Evolutionary conservation across 2,888 invertebrate species (phyloP).

Genomic region (Idaea straminata): DNA sequence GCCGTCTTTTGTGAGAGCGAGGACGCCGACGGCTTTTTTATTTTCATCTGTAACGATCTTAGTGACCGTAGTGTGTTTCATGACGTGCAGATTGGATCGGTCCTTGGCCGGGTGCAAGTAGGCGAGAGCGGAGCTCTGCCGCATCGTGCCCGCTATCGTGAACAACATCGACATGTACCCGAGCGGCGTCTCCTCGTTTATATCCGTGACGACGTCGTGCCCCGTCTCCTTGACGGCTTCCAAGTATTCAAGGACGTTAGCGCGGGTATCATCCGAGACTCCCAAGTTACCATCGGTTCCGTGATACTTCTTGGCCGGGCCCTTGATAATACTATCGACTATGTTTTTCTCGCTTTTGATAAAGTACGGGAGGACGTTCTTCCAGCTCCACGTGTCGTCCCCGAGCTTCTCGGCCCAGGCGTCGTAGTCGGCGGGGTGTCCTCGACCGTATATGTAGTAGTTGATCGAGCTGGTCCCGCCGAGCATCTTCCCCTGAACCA

Average conservation of each 20-base stretch:
- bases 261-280: conserved; percentile 39
- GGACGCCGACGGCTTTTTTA: conserved; percentile 65
- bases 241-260: conserved; percentile 29
- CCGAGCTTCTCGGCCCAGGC: conserved; percentile 71
- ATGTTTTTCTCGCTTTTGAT: conserved; percentile 65
- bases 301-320: conserved; percentile 37
- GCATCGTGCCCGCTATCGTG: conserved; percentile 58
- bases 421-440: conserved; percentile 47
- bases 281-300: conserved; percentile 59
- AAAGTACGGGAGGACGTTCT: conserved; percentile 65
- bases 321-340: conserved; percentile 22
- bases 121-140: conserved; percentile 70
- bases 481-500: conserved; percentile 78
- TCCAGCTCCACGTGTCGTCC: conserved; percentile 76
- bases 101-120: conserved; percentile 55
- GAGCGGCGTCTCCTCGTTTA: conserved; percentile 52
- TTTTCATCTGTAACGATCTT: conserved; percentile 67
- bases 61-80: conserved; percentile 67
- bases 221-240: conserved; percentile 65
- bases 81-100: conserved; percentile 49
- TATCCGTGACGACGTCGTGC: conserved; percentile 43
- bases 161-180: conserved; percentile 67
- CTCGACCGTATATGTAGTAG: conserved; percentile 74
- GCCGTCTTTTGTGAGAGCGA: conserved; percentile 45
- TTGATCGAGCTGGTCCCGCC: conserved; percentile 78